phyloP scores from a whole-genome alignment of 2,113 vertebrate genomes.

The Catharus fuscescens region DNA sequence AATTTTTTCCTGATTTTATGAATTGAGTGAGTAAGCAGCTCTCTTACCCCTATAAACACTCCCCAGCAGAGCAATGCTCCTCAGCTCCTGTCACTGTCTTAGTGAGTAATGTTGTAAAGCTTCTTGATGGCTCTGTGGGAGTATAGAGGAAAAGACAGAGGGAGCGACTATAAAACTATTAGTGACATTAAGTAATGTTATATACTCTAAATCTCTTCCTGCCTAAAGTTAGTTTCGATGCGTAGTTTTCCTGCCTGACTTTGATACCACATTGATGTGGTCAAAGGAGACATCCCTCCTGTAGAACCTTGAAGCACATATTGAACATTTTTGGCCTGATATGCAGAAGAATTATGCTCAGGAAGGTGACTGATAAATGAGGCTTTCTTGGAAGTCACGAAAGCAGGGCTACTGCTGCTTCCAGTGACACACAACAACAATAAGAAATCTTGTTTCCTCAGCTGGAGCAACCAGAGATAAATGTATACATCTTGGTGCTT shows the following conservation, averaged over 20 bases:
- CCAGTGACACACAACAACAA: background rate
- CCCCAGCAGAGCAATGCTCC: background rate
- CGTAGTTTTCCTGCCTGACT: accelerated
- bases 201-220: background rate
- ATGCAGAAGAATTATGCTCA: background rate
- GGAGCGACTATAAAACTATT: background rate
- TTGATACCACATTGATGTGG: background rate
- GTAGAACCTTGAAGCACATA: background rate
- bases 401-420: background rate
- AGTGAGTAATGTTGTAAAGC: background rate
- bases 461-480: background rate
- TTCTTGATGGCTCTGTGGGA: background rate
- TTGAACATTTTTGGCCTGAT: background rate
- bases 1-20: background rate
- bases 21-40: background rate
- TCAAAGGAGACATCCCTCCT: background rate
- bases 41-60: background rate
- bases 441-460: background rate
- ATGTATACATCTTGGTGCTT: background rate
- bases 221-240: background rate
- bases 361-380: background rate
- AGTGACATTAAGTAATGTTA: background rate
- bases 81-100: background rate
- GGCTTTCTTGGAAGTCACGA: background rate
- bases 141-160: background rate